Evolutionary conservation across 1,140 invertebrate species (phyloP).

Genomic region (Zaprionus capensis): DNA sequence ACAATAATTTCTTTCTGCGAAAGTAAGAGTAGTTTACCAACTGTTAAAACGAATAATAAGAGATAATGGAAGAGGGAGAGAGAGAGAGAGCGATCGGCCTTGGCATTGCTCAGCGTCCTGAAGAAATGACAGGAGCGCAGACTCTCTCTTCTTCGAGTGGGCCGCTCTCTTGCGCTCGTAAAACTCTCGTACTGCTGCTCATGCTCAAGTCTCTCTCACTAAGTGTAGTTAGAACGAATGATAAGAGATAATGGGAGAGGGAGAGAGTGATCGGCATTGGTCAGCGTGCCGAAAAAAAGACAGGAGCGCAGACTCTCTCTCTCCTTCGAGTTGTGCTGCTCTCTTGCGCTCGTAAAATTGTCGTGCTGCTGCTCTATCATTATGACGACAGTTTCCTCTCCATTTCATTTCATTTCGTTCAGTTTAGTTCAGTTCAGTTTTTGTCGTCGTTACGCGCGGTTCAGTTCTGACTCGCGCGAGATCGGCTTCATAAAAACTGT

Average conservation of each 20-base stretch:
- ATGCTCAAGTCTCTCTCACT: not conserved
- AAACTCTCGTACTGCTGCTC: not conserved
- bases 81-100: not conserved
- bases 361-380: not conserved
- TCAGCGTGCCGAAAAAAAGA: not conserved
- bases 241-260: not conserved
- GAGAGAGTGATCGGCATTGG: not conserved
- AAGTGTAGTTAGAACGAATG: not conserved
- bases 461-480: constrained; percentile 24
- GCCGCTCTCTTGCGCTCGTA: not conserved
- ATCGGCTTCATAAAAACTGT: constrained; percentile 36
- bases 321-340: not conserved
- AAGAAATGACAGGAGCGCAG: not conserved
- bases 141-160: not conserved
- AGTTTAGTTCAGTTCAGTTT: constrained; percentile 43
- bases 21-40: not conserved
- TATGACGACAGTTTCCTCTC: not conserved
- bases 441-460: constrained; percentile 46
- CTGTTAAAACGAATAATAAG: not conserved
- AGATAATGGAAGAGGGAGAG: not conserved
- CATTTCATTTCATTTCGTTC: not conserved
- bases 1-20: not conserved
- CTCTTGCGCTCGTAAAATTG: not conserved
- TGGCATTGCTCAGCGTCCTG: not conserved
- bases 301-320: not conserved